Conservation (phyloP, 1,140 invertebrate species). For the Drosophila burlai region DNA sequence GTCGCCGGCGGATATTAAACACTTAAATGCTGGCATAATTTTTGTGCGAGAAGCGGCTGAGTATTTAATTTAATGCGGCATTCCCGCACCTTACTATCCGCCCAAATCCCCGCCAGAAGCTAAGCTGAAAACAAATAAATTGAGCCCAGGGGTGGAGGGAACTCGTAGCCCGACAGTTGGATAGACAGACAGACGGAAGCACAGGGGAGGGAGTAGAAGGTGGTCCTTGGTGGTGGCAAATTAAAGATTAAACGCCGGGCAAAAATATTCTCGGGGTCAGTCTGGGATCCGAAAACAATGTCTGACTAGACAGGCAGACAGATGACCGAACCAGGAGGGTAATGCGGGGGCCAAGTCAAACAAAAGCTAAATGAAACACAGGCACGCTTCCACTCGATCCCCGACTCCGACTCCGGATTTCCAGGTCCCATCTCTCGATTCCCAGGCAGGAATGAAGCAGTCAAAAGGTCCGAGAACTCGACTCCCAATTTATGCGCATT, state of each 20-base stretch:
- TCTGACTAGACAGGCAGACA: constrained; percentile 61
- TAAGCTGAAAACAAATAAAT: constrained; percentile 76
- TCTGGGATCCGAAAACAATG: constrained; percentile 61
- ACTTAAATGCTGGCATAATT: constrained; percentile 80
- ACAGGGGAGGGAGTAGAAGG: background rate
- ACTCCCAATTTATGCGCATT: constrained; percentile 78
- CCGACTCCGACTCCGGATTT: background rate
- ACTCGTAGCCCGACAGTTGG: constrained; percentile 45
- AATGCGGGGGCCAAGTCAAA: constrained; percentile 56
- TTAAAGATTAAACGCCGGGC: constrained; percentile 79
- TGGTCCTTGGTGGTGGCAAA: constrained; percentile 60
- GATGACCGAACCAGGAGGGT: background rate
- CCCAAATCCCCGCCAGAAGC: constrained; percentile 40
- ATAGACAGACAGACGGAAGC: constrained; percentile 69
- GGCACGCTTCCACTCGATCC: constrained; percentile 49
- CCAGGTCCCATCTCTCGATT: constrained; percentile 9
- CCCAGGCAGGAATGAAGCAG: constrained; percentile 66
- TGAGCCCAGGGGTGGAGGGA: constrained; percentile 20
- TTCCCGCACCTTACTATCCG: constrained; percentile 36
- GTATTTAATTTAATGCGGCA: constrained; percentile 77
- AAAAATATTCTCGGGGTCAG: constrained; percentile 72
- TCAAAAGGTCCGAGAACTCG: constrained; percentile 67
- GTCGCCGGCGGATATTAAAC: constrained; percentile 76
- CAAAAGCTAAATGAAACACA: constrained; percentile 78
- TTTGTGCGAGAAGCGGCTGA: constrained; percentile 58